phyloP scores from a whole-genome alignment of 2,888 invertebrate species.

The Diarsia rubi region DNA sequence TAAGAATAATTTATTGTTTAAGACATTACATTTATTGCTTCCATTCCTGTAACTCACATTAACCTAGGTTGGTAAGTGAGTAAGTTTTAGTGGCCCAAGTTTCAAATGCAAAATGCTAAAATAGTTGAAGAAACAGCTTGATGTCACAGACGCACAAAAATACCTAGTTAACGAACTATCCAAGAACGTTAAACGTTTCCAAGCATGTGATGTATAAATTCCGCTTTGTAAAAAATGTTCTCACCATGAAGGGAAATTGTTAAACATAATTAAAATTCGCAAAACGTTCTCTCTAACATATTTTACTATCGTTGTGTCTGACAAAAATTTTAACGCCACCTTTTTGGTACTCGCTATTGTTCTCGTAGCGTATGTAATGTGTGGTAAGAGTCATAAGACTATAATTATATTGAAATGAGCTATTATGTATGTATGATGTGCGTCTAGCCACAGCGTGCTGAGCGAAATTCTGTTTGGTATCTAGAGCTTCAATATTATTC shows the following conservation, averaged over 20 bases:
- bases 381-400: conserved; percentile 44
- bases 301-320: conserved; percentile 41
- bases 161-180: not conserved
- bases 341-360: conserved; percentile 41
- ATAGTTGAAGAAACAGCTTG: not conserved
- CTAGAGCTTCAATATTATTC: conserved; percentile 2
- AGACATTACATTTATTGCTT: too few relatives aligned
- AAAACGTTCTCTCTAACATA: conserved; percentile 38
- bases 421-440: conserved; percentile 42
- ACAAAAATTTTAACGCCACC: conserved; percentile 41
- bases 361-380: conserved; percentile 22
- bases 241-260: conserved; percentile 32
- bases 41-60: too few relatives aligned
- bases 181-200: not conserved
- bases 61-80: not conserved
- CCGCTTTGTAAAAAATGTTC: conserved; percentile 16
- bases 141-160: not conserved
- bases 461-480: conserved; percentile 35
- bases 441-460: conserved; percentile 7
- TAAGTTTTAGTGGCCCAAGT: not conserved
- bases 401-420: conserved; percentile 56
- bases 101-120: not conserved
- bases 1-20: too few relatives aligned
- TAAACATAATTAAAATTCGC: conserved; percentile 51
- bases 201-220: not conserved